phyloP scores from a whole-genome alignment of 2,797 vertebrate genomes.

The Artibeus lituratus region DNA sequence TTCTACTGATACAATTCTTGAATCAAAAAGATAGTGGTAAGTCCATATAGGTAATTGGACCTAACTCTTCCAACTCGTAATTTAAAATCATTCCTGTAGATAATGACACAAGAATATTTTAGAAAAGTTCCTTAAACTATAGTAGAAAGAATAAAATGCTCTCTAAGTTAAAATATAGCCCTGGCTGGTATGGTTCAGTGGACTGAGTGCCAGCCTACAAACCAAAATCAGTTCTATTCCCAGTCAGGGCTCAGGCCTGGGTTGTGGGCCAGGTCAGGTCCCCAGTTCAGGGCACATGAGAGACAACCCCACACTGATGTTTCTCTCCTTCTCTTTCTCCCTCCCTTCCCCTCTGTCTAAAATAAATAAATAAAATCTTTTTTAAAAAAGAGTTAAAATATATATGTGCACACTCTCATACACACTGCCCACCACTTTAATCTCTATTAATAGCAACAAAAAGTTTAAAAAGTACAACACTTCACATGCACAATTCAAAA shows the following conservation, averaged over 20 bases:
- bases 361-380: no score
- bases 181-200: no score
- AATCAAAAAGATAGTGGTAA: not conserved
- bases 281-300: no score
- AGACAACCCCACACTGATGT: no score
- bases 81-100: conserved; percentile 9
- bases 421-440: not conserved
- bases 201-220: no score
- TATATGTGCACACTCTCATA: rapidly evolving
- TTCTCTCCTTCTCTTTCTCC: no score
- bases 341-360: no score
- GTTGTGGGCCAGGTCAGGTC: no score
- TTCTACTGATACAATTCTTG: not conserved
- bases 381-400: conserved; percentile 37
- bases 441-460: conserved; percentile 33
- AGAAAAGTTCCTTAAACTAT: conserved; percentile 39
- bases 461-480: not conserved
- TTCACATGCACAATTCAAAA: conserved; percentile 35
- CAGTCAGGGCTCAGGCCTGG: no score
- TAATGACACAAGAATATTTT: not conserved
- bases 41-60: not conserved
- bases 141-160: conserved; percentile 38
- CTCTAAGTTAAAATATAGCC: conserved; percentile 34
- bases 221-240: no score
- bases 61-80: not conserved